These are phyloP conservation scores for Alcis repandata DNA, from an alignment of 2,888 invertebrate genomes.

Conservation along the genomic window DNA sequence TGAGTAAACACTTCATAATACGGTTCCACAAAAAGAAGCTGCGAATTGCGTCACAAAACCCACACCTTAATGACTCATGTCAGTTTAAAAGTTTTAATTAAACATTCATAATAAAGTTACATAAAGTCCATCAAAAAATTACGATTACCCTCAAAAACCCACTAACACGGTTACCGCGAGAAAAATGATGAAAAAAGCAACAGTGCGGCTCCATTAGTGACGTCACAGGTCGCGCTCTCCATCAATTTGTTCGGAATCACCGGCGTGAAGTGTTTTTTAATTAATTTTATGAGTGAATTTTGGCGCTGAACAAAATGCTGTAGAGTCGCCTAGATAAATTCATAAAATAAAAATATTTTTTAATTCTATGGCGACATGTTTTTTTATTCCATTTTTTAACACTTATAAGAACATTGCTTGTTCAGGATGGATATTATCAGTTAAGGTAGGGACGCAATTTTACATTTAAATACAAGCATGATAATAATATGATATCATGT, in stretches of 20 bases:
- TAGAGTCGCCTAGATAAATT: conserved; percentile 53
- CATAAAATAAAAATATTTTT: too few species aligned
- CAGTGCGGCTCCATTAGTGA: conserved; percentile 81
- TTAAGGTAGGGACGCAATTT: too few species aligned
- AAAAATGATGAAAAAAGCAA: conserved; percentile 60
- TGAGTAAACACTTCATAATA: too few species aligned
- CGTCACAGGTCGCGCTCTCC: conserved; percentile 76
- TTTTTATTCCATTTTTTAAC: too few species aligned
- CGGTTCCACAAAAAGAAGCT: neutral
- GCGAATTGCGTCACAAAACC: neutral
- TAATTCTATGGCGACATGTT: too few species aligned
- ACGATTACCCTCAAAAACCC: conserved; percentile 50
- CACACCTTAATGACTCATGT: neutral
- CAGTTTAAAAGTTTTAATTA: conserved; percentile 23
- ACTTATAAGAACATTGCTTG: too few species aligned
- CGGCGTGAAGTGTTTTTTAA: conserved; percentile 85
- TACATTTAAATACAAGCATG: too few species aligned
- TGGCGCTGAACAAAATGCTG: conserved; percentile 55
- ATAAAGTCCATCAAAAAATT: conserved; percentile 52
- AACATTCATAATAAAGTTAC: conserved; percentile 26
- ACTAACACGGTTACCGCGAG: conserved; percentile 66
- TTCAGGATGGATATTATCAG: too few species aligned
- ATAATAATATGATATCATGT: too few species aligned
- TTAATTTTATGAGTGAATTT: conserved; percentile 84
- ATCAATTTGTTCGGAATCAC: conserved; percentile 84